These are phyloP conservation scores for Eristalinus aeneus DNA, from an alignment of 2,888 invertebrate species.

Conservation along the genomic window DNA sequence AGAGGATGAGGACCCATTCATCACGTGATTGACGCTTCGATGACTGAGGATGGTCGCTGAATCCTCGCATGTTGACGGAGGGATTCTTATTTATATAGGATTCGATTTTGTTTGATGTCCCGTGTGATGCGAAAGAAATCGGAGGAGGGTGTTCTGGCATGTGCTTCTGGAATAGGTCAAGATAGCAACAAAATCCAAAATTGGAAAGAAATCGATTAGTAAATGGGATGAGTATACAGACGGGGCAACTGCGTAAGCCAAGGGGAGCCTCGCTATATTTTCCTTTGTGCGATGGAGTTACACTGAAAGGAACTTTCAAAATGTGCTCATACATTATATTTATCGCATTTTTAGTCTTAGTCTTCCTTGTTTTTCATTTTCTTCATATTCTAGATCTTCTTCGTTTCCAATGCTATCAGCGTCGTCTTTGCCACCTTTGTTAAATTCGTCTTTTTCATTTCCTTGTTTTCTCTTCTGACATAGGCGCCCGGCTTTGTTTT, in stretches of 20 bases:
- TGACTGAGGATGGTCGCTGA: neutral
- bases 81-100: constrained; percentile 1
- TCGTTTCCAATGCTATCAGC: too few relatives aligned
- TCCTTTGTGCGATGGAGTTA: too few relatives aligned
- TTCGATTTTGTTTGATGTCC: neutral
- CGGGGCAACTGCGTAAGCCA: neutral
- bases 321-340: too few relatives aligned
- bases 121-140: neutral
- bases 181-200: neutral
- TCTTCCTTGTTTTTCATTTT: too few relatives aligned
- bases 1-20: neutral
- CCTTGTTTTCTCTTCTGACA: too few relatives aligned
- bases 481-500: too few relatives aligned
- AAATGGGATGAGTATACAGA: neutral
- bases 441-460: too few relatives aligned
- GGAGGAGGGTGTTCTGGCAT: neutral
- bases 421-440: too few relatives aligned
- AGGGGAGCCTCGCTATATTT: neutral
- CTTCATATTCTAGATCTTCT: too few relatives aligned
- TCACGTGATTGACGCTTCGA: constrained; percentile 14
- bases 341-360: too few relatives aligned
- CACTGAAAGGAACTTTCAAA: too few relatives aligned
- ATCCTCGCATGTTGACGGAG: neutral
- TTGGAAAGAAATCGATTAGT: neutral
- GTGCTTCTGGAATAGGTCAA: neutral